Conservation (phyloP, 2,113 vertebrate genomes). For the Dryoscopus gambensis region DNA sequence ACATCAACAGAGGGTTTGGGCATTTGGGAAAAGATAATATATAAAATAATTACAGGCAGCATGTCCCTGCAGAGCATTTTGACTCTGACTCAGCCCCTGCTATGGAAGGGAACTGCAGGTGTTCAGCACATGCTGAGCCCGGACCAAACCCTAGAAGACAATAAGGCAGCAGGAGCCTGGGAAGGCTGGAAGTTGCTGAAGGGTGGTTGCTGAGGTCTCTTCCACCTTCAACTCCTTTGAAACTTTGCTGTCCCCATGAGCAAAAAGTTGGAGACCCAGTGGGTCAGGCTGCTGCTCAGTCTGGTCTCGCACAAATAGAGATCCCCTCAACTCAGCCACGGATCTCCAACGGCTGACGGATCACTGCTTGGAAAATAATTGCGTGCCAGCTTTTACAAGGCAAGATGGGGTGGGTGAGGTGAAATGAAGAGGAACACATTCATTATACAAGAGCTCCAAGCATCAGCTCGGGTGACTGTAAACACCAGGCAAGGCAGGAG, state of each 20-base stretch:
- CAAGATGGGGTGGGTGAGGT: not conserved
- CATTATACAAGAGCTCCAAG: not conserved
- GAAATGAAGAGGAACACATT: not conserved
- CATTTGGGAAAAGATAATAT: not conserved
- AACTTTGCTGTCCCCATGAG: not conserved
- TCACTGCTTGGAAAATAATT: not conserved
- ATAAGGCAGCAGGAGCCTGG: not conserved
- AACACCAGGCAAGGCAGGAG: not conserved
- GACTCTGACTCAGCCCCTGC: slow-evolving; percentile 1
- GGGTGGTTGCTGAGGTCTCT: not conserved
- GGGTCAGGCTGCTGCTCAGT: not conserved
- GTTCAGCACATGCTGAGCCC: not conserved
- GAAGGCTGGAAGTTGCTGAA: not conserved
- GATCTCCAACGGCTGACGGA: not conserved
- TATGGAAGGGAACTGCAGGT: not conserved
- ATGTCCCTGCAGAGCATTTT: not conserved
- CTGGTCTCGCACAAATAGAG: not conserved
- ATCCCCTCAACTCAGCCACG: not conserved
- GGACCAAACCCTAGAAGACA: not conserved
- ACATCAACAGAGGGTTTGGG: not conserved
- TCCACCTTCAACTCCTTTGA: not conserved
- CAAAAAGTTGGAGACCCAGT: fast-evolving
- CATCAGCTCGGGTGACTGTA: not conserved
- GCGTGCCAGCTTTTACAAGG: not conserved
- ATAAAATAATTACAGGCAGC: not conserved